A percentile compares a stretch with the other conserved stretches of the same genome.
phyloP scores from a whole-genome alignment of 2,113 vertebrate species.

The Prolemur simus region DNA sequence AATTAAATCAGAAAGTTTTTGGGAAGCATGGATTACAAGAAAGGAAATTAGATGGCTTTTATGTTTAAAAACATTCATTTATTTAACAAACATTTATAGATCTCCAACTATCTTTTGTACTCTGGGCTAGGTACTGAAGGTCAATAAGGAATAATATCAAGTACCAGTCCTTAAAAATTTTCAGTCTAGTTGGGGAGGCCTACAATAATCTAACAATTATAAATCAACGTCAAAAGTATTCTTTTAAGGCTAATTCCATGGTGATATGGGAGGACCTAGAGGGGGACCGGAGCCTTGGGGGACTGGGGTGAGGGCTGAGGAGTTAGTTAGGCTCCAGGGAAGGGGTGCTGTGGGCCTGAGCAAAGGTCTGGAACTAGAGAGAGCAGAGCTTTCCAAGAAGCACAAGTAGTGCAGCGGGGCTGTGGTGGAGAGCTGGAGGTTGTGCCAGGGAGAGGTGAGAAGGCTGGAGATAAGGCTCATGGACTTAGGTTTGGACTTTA shows the following conservation, averaged over 20 bases:
- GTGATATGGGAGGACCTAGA: background rate
- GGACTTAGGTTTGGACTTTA: constrained; percentile 36
- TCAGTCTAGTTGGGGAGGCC: background rate
- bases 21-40: background rate
- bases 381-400: background rate
- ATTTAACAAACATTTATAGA: background rate
- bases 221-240: background rate
- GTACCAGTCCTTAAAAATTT: background rate
- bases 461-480: background rate
- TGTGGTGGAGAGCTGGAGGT: background rate
- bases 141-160: background rate
- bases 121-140: background rate
- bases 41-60: background rate
- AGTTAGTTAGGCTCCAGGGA: background rate
- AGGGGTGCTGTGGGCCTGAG: background rate
- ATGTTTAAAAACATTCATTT: constrained; percentile 19
- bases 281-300: background rate
- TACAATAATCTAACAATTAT: background rate
- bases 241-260: background rate
- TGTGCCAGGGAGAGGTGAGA: background rate
- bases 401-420: background rate
- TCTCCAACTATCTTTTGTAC: background rate
- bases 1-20: constrained; percentile 17
- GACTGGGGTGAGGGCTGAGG: background rate
- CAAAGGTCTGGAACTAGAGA: background rate